Evolutionary conservation across 2,113 vertebrate species (phyloP), one percentile per base, ranked within the genome.

Genomic region (Falcunculus frontatus): DNA sequence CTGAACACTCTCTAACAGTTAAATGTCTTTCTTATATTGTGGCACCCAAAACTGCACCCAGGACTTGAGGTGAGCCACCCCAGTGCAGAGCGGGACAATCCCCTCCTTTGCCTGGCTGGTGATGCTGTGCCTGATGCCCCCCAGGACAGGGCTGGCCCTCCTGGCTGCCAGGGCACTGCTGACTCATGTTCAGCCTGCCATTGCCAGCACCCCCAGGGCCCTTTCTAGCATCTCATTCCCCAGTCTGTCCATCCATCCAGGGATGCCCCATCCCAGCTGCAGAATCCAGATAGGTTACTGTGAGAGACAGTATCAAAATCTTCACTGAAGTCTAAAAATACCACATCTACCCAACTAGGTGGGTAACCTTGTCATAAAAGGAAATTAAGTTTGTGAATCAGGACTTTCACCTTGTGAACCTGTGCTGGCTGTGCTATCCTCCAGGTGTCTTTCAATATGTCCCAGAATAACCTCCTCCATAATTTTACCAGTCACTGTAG

Each of bases 51-150:
- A 26, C 11, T 46, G 23, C 16, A 9, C 44, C 2, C 16, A 39
- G 5, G 1, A 30, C 30, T 29, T 0, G 0, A 59, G 33, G 68
- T n/a, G 46, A 81, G 12, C 37, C 1, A 0, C 18, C 33, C 29
- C 29, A 70, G n/a, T 1, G 7, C 56, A 81, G 6, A 50, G 59
- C 30, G 0, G 55, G 29, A 52, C 60, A 82, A 46, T 46, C 12
- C 18, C 32, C 52, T 46, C 16, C 33, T 29, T 75, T 0, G 10
- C 8, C 46, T 0, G 0, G 5, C 69, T 52, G 33, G 4, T 0
- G 0, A 33, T n/a, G 52, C 52, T 82, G 39, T 26, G 10, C 46
- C 77, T 39, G 33, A n/a, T 53, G 33, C 6, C 8, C 53, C 32
- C 5, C 46, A 39, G 52, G 44, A 59, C 77, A 74, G 4, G 7